A percentile compares a stretch with the other conserved stretches of the same genome.
Conservation (phyloP, 1,140 invertebrate genomes). For the Zaprionus gabonicus region DNA sequence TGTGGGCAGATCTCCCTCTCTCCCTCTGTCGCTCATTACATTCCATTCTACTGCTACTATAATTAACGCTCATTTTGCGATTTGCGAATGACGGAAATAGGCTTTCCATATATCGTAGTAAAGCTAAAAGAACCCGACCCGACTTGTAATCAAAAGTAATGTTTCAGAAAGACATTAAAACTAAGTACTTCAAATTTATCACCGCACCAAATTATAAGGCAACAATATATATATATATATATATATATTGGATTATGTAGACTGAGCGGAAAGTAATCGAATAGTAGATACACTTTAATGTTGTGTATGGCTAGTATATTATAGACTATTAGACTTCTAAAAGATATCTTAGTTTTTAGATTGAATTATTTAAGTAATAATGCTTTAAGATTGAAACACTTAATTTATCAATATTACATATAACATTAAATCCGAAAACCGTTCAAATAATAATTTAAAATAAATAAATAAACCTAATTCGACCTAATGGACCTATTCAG, state of each 20-base stretch:
- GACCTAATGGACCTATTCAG: neutral
- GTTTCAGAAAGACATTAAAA: conserved; percentile 58
- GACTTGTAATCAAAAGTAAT: conserved; percentile 71
- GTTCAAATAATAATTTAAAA: too few species aligned
- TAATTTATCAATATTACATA: too few species aligned
- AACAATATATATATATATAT: too few species aligned
- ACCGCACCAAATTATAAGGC: conserved; percentile 38
- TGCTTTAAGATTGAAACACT: too few species aligned
- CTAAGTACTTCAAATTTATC: conserved; percentile 69
- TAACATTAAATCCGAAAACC: too few species aligned
- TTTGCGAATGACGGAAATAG: conserved; percentile 57
- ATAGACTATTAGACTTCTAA: too few species aligned
- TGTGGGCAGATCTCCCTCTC: conserved; percentile 26
- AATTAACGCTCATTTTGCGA: conserved; percentile 20
- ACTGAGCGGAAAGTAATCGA: neutral
- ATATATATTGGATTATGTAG: conserved; percentile 2
- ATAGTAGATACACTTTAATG: neutral
- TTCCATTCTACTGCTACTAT: conserved; percentile 13
- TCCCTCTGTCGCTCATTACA: conserved; percentile 5
- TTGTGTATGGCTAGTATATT: neutral
- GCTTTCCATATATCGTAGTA: conserved; percentile 30
- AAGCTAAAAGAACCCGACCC: neutral
- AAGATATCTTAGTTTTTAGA: too few species aligned
- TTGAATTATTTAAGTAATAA: too few species aligned
- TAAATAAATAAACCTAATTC: neutral